Percentiles rank a stretch among this genome's conserved stretches.
phyloP scores from a whole-genome alignment of 2,113 vertebrate genomes.

The Henicopernis longicauda region DNA sequence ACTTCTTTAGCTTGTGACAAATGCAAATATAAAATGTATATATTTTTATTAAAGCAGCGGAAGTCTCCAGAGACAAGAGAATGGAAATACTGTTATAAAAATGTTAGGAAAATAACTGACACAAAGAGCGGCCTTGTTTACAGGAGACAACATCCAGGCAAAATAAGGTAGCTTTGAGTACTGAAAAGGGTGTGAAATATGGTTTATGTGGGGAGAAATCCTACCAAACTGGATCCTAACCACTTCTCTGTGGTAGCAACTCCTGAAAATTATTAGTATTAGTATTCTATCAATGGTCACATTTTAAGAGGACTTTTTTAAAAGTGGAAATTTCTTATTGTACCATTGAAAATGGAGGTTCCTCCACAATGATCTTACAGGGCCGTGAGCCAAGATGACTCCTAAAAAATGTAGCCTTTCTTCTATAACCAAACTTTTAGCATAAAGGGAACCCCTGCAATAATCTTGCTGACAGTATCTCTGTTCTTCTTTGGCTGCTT shows the following conservation, averaged over 20 bases:
- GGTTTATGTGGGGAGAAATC: neutral
- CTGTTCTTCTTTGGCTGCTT: neutral
- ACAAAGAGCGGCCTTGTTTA: neutral
- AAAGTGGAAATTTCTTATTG: neutral
- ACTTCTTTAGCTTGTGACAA: neutral
- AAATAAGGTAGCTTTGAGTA: neutral
- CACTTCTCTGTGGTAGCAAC: neutral
- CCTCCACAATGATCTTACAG: neutral
- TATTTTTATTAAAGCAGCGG: neutral
- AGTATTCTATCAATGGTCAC: accelerated
- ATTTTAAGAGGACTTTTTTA: neutral
- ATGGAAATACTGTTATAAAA: neutral
- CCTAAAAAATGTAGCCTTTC: neutral
- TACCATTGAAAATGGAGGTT: neutral
- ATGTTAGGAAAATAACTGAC: neutral
- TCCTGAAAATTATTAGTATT: neutral
- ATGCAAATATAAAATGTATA: neutral
- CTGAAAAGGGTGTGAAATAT: neutral
- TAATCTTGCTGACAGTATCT: neutral
- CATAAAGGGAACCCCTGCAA: neutral
- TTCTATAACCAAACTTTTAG: neutral
- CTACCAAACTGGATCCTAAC: neutral
- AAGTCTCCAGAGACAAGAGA: neutral
- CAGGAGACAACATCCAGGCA: neutral
- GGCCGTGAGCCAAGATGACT: neutral